Percentiles rank a stretch among this genome's conserved stretches.
These are phyloP conservation scores for Oscheius myriophilus DNA, from an alignment of 2,888 invertebrate genomes.

Conservation along the genomic window DNA sequence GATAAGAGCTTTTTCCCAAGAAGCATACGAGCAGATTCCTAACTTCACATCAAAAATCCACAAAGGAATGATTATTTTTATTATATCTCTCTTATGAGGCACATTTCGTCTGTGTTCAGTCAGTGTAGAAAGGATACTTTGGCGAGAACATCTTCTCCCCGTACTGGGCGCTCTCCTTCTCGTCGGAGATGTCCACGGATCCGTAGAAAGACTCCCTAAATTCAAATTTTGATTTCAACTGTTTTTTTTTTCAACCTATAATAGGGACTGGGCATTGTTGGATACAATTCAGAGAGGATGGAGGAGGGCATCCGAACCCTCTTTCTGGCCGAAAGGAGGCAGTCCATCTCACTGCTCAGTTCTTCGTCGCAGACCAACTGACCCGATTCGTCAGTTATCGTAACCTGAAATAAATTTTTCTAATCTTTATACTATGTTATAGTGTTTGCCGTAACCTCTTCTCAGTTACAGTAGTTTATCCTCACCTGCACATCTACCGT, in stretches of 20 bases:
- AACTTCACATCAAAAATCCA: too few relatives aligned
- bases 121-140: slow-evolving; percentile 70
- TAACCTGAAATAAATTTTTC: slow-evolving; percentile 51
- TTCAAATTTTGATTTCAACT: slow-evolving; percentile 11
- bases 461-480: too few relatives aligned
- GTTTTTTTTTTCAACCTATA: slow-evolving; percentile 56
- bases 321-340: slow-evolving; percentile 61
- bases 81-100: slow-evolving; percentile 4
- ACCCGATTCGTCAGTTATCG: slow-evolving; percentile 63
- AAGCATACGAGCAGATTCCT: too few relatives aligned
- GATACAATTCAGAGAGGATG: slow-evolving; percentile 69
- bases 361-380: slow-evolving; percentile 52
- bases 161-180: slow-evolving; percentile 66
- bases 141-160: slow-evolving; percentile 67
- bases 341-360: slow-evolving; percentile 59
- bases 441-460: too few relatives aligned
- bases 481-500: slow-evolving; percentile 34
- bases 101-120: slow-evolving; percentile 28
- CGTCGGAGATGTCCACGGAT: slow-evolving; percentile 64
- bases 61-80: background rate
- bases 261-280: slow-evolving; percentile 68
- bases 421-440: too few relatives aligned
- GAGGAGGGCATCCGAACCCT: slow-evolving; percentile 69
- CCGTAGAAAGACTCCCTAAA: slow-evolving; percentile 69
- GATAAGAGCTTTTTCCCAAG: too few relatives aligned